phyloP scores from a whole-genome alignment of 2,113 vertebrate species.

The Lagopus muta region DNA sequence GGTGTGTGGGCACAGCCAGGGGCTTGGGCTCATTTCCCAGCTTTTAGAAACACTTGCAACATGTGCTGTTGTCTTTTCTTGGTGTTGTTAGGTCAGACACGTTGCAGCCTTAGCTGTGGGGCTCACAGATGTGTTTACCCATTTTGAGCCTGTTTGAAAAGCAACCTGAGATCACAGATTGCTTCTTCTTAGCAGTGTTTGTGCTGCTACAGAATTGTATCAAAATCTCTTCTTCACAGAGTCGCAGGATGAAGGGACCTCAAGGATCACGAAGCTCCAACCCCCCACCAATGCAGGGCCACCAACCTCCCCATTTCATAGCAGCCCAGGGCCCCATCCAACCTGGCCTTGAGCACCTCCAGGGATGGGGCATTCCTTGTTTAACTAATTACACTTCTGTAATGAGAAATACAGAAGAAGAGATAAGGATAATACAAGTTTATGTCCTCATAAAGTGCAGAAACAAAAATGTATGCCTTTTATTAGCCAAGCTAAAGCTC shows the following conservation, averaged over 20 bases:
- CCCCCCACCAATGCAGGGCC: no score
- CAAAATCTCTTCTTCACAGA: background rate
- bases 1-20: background rate
- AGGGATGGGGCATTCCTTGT: no score
- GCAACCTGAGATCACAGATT: background rate
- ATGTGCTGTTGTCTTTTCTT: accelerated
- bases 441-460: background rate
- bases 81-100: background rate
- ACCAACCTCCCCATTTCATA: no score
- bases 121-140: background rate
- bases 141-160: background rate
- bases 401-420: background rate
- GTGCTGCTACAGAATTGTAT: background rate
- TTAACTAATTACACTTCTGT: background rate
- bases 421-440: background rate
- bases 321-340: no score
- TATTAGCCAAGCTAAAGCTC: background rate
- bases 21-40: background rate
- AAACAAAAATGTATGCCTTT: background rate
- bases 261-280: no score
- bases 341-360: no score
- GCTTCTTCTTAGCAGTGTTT: background rate
- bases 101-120: background rate
- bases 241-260: no score
- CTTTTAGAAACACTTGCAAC: background rate